Percentiles rank a stretch among this genome's conserved stretches.
Conservation (phyloP, 1,140 invertebrate species). For the Trichomalopsis sarcophagae region DNA sequence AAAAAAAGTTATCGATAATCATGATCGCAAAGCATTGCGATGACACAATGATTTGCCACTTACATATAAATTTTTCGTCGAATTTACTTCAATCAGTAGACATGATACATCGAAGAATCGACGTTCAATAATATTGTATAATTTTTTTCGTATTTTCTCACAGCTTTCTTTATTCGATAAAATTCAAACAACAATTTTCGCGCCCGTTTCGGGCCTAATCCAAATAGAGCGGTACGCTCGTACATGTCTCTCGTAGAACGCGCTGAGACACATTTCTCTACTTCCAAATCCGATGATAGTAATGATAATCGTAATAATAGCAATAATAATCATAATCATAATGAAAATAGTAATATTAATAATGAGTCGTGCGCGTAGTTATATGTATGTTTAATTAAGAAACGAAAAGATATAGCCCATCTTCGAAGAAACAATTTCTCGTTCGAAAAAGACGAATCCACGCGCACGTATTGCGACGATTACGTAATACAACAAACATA, state of each 20-base stretch:
- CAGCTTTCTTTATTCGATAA: neutral
- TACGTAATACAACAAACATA: conserved; percentile 32
- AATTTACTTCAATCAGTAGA: neutral
- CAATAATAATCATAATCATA: neutral
- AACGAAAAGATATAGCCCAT: too few relatives aligned
- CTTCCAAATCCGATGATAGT: conserved; percentile 50
- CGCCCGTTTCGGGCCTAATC: neutral
- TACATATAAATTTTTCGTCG: conserved; percentile 12
- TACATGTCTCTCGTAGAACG: neutral
- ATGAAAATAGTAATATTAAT: neutral
- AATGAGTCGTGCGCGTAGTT: conserved; percentile 2
- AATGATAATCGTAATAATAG: neutral
- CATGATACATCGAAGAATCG: conserved; percentile 2
- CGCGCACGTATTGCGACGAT: neutral
- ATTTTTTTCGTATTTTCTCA: neutral
- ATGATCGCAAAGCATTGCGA: neutral
- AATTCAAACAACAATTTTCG: neutral
- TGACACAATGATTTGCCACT: conserved; percentile 17
- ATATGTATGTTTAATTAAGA: neutral
- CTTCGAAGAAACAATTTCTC: neutral
- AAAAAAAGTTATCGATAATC: neutral
- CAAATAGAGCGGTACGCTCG: neutral
- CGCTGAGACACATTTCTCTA: conserved; percentile 32
- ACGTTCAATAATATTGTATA: neutral
- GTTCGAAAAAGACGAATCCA: conserved; percentile 11